phyloP scores from a whole-genome alignment of 2,797 vertebrate genomes.

The Dromococcyx pavoninus region DNA sequence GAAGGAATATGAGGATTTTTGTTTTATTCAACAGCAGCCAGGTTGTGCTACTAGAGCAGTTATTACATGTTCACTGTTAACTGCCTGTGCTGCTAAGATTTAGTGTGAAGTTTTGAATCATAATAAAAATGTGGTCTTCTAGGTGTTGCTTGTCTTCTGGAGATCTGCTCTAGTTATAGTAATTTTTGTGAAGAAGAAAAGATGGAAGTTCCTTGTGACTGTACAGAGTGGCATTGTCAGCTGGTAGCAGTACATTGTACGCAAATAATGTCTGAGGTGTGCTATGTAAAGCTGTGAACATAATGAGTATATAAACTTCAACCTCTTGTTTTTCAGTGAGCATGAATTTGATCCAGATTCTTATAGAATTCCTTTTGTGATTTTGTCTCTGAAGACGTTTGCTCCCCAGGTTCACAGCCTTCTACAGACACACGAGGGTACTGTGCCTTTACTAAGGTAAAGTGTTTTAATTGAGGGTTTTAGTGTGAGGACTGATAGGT shows the following conservation, averaged over 20 bases:
- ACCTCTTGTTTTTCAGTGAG: slow-evolving; percentile 79
- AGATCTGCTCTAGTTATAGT: not conserved
- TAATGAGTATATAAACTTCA: not conserved
- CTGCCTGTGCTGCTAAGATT: not conserved
- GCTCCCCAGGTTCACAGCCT: slow-evolving; percentile 92
- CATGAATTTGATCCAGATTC: slow-evolving; percentile 96
- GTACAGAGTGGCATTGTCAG: not conserved
- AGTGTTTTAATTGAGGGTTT: not conserved
- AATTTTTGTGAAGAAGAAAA: not conserved
- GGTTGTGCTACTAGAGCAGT: not conserved
- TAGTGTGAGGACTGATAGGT: not conserved
- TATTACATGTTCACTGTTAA: not conserved
- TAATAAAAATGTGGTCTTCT: not conserved
- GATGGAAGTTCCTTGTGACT: not conserved
- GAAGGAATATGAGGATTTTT: not conserved
- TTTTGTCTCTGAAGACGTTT: slow-evolving; percentile 89
- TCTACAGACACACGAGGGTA: slow-evolving; percentile 93
- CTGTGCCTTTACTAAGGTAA: slow-evolving; percentile 93
- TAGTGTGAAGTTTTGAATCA: not conserved
- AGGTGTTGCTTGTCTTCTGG: not conserved
- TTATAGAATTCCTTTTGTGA: slow-evolving; percentile 91
- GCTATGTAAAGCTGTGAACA: not conserved
- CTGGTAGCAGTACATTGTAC: not conserved
- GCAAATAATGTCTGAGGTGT: not conserved
- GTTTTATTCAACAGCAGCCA: not conserved